Evolutionary conservation across 2,888 invertebrate species (phyloP).

Genomic region (Lepidochrysops patricia): DNA sequence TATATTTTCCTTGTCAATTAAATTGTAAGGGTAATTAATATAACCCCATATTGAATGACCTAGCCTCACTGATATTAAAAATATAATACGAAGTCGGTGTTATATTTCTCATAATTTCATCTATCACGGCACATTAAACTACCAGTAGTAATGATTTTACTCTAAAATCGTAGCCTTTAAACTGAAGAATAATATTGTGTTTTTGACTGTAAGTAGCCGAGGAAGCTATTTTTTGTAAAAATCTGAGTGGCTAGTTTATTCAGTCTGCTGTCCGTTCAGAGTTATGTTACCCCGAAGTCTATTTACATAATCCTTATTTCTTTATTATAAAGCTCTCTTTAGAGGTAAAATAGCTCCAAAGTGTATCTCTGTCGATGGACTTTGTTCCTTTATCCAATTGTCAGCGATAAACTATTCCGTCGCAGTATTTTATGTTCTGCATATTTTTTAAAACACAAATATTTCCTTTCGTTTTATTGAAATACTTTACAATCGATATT

Average conservation of each 20-base stretch:
- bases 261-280: too few relatives aligned
- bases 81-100: too few relatives aligned
- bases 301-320: too few relatives aligned
- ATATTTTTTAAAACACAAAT: neutral
- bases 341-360: too few relatives aligned
- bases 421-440: neutral
- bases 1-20: neutral
- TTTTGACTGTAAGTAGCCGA: neutral
- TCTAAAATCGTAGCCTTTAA: neutral
- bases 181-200: neutral
- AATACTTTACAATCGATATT: neutral
- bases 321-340: too few relatives aligned
- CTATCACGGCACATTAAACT: too few relatives aligned
- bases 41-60: too few relatives aligned
- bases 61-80: too few relatives aligned
- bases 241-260: neutral
- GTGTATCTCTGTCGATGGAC: neutral
- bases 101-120: too few relatives aligned
- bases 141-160: too few relatives aligned
- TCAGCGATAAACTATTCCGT: neutral
- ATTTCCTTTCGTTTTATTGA: neutral
- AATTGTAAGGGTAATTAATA: neutral
- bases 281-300: too few relatives aligned
- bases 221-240: neutral
- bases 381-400: conserved; percentile 2